Conservation (phyloP, 2,888 invertebrate genomes). For the Nomada goodeniana region DNA sequence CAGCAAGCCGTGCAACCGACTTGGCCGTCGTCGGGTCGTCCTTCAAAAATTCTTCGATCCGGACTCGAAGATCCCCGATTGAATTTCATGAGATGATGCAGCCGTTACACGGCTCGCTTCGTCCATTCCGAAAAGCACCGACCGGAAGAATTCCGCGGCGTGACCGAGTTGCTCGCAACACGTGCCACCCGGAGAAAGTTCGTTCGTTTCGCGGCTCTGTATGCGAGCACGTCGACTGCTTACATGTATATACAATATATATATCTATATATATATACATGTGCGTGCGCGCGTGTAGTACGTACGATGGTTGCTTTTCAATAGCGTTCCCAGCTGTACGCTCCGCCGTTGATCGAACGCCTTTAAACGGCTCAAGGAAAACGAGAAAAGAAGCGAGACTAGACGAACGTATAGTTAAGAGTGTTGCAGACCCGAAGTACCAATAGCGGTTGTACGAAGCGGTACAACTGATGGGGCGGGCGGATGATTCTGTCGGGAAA, state of each 20-base stretch:
- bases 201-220: neutral
- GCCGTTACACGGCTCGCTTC: conserved; percentile 80
- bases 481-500: neutral
- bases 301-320: conserved; percentile 36
- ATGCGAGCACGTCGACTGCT: conserved; percentile 14
- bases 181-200: conserved; percentile 71
- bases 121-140: conserved; percentile 68
- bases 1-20: conserved; percentile 66
- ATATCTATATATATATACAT: neutral
- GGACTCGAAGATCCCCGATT: conserved; percentile 70
- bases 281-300: neutral
- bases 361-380: conserved; percentile 60
- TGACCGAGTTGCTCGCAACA: conserved; percentile 72
- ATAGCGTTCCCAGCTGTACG: conserved; percentile 54
- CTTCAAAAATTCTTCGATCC: conserved; percentile 72
- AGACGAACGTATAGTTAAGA: conserved; percentile 2
- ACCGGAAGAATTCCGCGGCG: conserved; percentile 64
- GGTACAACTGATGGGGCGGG: neutral
- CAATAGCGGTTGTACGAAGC: neutral
- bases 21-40: conserved; percentile 59
- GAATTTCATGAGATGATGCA: conserved; percentile 82
- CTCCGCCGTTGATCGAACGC: conserved; percentile 72
- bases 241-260: neutral
- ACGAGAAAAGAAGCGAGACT: conserved; percentile 48
- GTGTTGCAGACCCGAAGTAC: neutral